A percentile compares a stretch with the other conserved stretches of the same genome.
Evolutionary conservation across 2,888 invertebrate genomes (phyloP).

Genomic region (Dynastes tityus): DNA sequence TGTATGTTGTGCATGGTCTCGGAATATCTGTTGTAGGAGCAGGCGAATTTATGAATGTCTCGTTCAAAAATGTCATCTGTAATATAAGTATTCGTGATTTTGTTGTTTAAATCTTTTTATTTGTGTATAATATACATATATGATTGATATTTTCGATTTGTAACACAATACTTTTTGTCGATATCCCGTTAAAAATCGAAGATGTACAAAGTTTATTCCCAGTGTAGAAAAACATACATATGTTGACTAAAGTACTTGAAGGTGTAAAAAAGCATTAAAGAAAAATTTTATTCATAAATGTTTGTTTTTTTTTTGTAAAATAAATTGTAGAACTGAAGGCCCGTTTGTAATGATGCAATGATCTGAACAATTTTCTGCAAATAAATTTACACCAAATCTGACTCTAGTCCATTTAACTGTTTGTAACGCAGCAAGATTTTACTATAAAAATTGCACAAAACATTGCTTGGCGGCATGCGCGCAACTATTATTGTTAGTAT

Average conservation of each 20-base stretch:
- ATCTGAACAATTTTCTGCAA: background rate
- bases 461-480: too few relatives aligned
- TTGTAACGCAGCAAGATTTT: too few relatives aligned
- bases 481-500: too few relatives aligned
- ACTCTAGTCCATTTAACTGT: too few relatives aligned
- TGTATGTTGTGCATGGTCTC: background rate
- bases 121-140: slow-evolving; percentile 54
- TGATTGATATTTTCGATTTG: slow-evolving; percentile 26
- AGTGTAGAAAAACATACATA: slow-evolving; percentile 53
- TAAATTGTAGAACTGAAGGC: background rate
- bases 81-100: slow-evolving; percentile 53
- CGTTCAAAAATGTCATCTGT: slow-evolving; percentile 34
- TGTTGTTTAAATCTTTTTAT: slow-evolving; percentile 61
- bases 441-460: too few relatives aligned
- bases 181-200: slow-evolving; percentile 11
- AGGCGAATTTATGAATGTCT: slow-evolving; percentile 13
- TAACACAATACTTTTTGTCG: slow-evolving; percentile 26
- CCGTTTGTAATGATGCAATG: too few relatives aligned
- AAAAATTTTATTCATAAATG: slow-evolving; percentile 58
- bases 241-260: slow-evolving; percentile 62
- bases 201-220: slow-evolving; percentile 28
- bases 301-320: slow-evolving; percentile 47
- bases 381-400: too few relatives aligned
- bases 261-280: slow-evolving; percentile 58
- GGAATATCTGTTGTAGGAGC: background rate